Conservation (phyloP, 1,140 invertebrate genomes). For the Helicoverpa zea region DNA sequence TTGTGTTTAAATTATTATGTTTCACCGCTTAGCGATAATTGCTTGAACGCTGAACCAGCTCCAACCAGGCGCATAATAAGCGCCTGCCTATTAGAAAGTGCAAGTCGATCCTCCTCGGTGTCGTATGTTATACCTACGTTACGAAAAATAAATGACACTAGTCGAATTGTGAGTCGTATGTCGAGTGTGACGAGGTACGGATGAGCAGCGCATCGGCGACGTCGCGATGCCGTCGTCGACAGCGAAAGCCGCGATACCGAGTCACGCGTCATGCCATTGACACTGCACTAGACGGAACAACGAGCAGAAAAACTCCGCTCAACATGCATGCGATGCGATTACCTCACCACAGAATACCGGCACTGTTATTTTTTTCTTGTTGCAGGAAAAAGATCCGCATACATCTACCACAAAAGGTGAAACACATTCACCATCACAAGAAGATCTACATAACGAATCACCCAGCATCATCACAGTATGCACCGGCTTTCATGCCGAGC, state of each 20-base stretch:
- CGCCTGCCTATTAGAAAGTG: slow-evolving; percentile 68
- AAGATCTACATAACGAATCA: slow-evolving; percentile 86
- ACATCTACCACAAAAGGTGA: slow-evolving; percentile 86
- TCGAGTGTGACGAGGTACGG: slow-evolving; percentile 63
- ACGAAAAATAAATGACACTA: slow-evolving; percentile 47
- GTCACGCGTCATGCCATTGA: slow-evolving; percentile 74
- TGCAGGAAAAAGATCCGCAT: slow-evolving; percentile 87
- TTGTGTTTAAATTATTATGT: slow-evolving; percentile 68
- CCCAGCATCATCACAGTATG: slow-evolving; percentile 79
- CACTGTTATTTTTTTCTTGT: slow-evolving; percentile 74
- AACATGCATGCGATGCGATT: slow-evolving; percentile 68
- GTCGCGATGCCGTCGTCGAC: slow-evolving; percentile 52
- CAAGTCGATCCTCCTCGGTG: slow-evolving; percentile 49
- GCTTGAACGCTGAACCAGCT: slow-evolving; percentile 55
- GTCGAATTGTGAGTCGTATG: slow-evolving; percentile 59
- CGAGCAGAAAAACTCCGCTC: slow-evolving; percentile 55
- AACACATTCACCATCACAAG: slow-evolving; percentile 86
- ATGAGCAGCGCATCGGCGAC: slow-evolving; percentile 55
- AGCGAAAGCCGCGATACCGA: slow-evolving; percentile 75
- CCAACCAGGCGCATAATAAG: slow-evolving; percentile 61
- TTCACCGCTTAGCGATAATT: slow-evolving; percentile 66
- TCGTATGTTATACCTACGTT: slow-evolving; percentile 26
- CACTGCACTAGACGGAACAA: slow-evolving; percentile 73
- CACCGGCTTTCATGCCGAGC: slow-evolving; percentile 78
- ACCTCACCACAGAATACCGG: slow-evolving; percentile 50